Percentiles rank a stretch among this genome's conserved stretches.
Evolutionary conservation across 2,113 vertebrate genomes (phyloP).

Genomic region (Hemichromis elongatus): DNA sequence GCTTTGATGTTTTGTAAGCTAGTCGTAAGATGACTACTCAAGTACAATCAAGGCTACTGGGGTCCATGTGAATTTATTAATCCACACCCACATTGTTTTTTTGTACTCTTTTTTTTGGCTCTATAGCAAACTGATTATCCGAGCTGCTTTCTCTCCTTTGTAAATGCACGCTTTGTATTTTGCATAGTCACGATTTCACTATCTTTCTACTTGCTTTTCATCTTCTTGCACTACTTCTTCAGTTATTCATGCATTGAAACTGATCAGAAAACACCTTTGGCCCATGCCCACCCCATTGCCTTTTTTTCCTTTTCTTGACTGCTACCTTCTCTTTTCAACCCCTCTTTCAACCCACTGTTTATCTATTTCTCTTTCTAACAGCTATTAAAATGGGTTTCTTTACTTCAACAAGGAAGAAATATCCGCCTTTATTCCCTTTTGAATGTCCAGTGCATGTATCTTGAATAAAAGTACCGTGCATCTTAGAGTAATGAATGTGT

Average conservation of each 20-base stretch:
- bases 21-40: conserved; percentile 8
- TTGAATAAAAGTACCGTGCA: neutral
- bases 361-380: neutral
- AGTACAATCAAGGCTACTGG: conserved; percentile 14
- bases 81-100: conserved; percentile 18
- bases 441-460: neutral
- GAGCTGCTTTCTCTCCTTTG: neutral
- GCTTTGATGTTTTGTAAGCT: neutral
- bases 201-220: neutral
- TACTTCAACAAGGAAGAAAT: neutral
- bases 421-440: neutral
- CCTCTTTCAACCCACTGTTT: neutral
- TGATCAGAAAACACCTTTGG: conserved; percentile 9
- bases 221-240: neutral
- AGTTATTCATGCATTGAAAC: neutral
- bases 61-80: conserved; percentile 35
- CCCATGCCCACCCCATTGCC: conserved; percentile 1
- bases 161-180: neutral
- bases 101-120: neutral
- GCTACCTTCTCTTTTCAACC: neutral
- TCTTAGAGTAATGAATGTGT: neutral
- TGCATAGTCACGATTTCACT: neutral
- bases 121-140: neutral
- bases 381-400: neutral
- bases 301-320: neutral